These are phyloP conservation scores for Cliona cf. orientalis DNA, from an alignment of 37 sponge, comb jelly and placozoan genomes.

Conservation along the genomic window DNA sequence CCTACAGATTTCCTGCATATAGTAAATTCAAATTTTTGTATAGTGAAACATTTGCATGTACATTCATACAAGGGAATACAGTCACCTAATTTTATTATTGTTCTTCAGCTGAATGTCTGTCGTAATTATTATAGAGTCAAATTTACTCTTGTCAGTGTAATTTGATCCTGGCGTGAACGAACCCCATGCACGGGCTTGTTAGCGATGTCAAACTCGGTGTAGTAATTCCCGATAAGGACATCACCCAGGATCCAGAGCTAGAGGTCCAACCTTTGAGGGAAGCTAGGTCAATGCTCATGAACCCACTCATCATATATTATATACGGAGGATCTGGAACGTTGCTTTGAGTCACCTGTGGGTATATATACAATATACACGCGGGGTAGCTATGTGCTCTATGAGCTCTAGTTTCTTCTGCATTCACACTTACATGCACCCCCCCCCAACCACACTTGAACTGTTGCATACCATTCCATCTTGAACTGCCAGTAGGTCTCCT, in stretches of 20 bases:
- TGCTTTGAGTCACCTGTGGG: conserved; percentile 38
- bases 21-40: too few species aligned
- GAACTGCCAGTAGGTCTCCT: conserved; percentile 90
- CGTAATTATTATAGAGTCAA: too few species aligned
- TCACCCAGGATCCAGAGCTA: conserved; percentile 99
- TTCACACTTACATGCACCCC: too few species aligned
- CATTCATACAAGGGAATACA: background rate
- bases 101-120: background rate
- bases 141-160: too few species aligned
- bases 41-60: too few species aligned
- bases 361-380: background rate
- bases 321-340: conserved; percentile 70
- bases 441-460: too few species aligned
- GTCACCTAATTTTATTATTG: background rate
- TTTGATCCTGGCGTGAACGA: conserved; percentile 47
- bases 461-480: conserved; percentile 67
- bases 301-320: too few species aligned
- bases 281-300: conserved; percentile 86
- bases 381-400: too few species aligned
- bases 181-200: conserved; percentile 84
- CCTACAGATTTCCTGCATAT: too few species aligned
- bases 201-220: conserved; percentile 87
- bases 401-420: too few species aligned
- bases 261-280: conserved; percentile 61
- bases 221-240: conserved; percentile 91